Evolutionary conservation across 2,113 vertebrate genomes (phyloP).

Genomic region (Chionodraco myersi): DNA sequence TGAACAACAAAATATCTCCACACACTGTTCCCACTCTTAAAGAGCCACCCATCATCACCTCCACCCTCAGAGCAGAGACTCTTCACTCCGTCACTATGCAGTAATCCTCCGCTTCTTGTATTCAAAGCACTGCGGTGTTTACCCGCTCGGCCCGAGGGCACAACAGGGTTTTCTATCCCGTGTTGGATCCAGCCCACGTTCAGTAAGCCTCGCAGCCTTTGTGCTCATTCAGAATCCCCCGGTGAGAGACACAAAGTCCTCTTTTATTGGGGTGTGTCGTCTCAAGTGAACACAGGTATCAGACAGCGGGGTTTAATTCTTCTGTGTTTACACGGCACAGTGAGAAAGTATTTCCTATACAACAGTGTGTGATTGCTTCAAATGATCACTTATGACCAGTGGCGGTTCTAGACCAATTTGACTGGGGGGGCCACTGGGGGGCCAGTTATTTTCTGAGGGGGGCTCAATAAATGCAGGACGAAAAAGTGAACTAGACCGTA

Average conservation of each 20-base stretch:
- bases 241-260: constrained; percentile 25
- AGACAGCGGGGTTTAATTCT: neutral
- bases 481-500: too few species aligned
- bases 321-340: neutral
- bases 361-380: too few species aligned
- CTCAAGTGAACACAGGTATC: neutral
- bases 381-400: too few species aligned
- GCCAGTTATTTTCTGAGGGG: too few species aligned
- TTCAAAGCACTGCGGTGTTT: constrained; percentile 16
- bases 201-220: constrained; percentile 28
- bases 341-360: too few species aligned
- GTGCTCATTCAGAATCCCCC: constrained; percentile 29
- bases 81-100: constrained; percentile 3
- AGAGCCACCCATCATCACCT: neutral
- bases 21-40: neutral
- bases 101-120: constrained; percentile 37
- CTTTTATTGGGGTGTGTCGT: constrained; percentile 36
- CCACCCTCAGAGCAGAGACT: neutral
- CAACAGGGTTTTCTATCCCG: constrained; percentile 33
- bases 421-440: too few species aligned
- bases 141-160: constrained; percentile 47
- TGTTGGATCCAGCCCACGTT: constrained; percentile 26
- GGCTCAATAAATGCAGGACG: too few species aligned
- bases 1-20: neutral
- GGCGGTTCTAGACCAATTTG: too few species aligned